A percentile compares a stretch with the other conserved stretches of the same genome.
These are phyloP conservation scores for Busseola fusca DNA, from an alignment of 2,888 invertebrate genomes.

Conservation along the genomic window DNA sequence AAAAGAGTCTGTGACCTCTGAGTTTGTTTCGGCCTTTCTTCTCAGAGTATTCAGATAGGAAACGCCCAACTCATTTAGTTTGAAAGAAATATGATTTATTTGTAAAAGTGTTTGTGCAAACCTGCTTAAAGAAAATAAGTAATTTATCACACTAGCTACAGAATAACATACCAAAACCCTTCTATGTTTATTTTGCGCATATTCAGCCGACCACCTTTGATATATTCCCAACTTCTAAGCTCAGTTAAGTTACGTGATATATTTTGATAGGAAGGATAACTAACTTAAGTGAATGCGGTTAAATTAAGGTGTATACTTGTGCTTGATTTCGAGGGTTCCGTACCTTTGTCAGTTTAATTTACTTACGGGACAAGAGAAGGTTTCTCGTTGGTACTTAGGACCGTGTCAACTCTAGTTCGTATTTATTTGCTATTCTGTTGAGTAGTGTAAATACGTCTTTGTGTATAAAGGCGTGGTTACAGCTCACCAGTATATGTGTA, in stretches of 20 bases:
- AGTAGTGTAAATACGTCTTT: slow-evolving; percentile 8
- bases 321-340: slow-evolving; percentile 31
- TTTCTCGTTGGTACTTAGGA: slow-evolving; percentile 31
- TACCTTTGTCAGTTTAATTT: slow-evolving; percentile 44
- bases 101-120: too few species aligned
- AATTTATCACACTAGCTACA: too few species aligned
- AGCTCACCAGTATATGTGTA: too few species aligned
- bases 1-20: too few species aligned
- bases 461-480: too few species aligned
- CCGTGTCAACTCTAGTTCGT: not conserved
- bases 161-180: too few species aligned
- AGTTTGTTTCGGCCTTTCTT: too few species aligned
- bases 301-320: slow-evolving; percentile 35
- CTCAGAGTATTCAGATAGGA: too few species aligned
- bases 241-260: slow-evolving; percentile 10
- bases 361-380: slow-evolving; percentile 43
- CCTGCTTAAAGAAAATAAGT: too few species aligned
- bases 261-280: slow-evolving; percentile 24
- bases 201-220: not conserved
- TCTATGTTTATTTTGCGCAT: slow-evolving; percentile 9
- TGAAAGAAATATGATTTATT: too few species aligned
- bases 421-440: slow-evolving; percentile 3
- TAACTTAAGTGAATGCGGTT: slow-evolving; percentile 36
- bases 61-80: too few species aligned
- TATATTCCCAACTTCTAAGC: not conserved